Conservation (phyloP, 2,888 invertebrate species). For the Drosophila robusta region DNA sequence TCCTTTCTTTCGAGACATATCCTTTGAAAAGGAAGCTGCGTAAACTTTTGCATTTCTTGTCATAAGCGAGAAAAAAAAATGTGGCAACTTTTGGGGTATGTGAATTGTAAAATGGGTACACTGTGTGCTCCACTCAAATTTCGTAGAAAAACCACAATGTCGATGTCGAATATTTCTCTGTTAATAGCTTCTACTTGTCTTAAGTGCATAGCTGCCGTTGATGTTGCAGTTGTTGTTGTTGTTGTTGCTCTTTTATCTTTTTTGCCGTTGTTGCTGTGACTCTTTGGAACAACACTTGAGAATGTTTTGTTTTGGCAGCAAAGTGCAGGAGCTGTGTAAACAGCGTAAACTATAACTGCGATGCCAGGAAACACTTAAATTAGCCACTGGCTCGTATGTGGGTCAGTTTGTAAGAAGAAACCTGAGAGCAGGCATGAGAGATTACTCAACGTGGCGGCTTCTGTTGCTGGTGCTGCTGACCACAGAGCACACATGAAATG, state of each 20-base stretch:
- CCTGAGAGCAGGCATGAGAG: constrained; percentile 66
- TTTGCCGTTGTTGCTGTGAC: constrained; percentile 20
- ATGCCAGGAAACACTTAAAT: constrained; percentile 79
- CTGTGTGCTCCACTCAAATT: constrained; percentile 62
- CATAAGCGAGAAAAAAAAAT: constrained; percentile 43
- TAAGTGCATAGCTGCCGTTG: constrained; percentile 42
- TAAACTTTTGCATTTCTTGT: constrained; percentile 60
- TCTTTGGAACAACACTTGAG: constrained; percentile 54
- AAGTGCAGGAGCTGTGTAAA: constrained; percentile 71
- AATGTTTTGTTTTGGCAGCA: constrained; percentile 77
- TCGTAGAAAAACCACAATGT: constrained; percentile 52
- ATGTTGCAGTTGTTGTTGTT: constrained; percentile 11
- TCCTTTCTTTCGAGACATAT: not conserved
- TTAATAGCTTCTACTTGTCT: constrained; percentile 69
- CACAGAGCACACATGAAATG: constrained; percentile 59
- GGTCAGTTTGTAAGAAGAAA: constrained; percentile 73
- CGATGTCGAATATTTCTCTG: constrained; percentile 61
- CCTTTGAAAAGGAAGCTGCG: constrained; percentile 13
- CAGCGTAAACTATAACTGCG: constrained; percentile 79
- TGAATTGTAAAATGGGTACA: constrained; percentile 34
- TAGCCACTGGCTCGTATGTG: constrained; percentile 74
- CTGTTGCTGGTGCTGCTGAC: constrained; percentile 49
- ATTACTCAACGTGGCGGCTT: constrained; percentile 65
- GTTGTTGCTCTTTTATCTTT: not conserved
- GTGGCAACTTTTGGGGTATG: constrained; percentile 26